These are phyloP conservation scores for Mylabris sibirica DNA, from an alignment of 2,888 invertebrate species.

Conservation along the genomic window DNA sequence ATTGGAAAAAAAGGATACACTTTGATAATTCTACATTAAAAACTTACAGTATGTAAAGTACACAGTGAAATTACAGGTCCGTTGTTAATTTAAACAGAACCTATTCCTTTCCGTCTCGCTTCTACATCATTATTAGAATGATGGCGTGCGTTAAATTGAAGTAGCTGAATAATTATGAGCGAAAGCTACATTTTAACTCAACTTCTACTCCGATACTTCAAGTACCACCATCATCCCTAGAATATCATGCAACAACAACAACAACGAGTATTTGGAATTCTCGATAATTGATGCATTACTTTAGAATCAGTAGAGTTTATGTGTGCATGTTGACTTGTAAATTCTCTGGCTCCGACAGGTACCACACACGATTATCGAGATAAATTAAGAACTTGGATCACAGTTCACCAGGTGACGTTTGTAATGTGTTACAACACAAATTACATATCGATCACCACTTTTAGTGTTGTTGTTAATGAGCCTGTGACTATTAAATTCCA, in stretches of 20 bases:
- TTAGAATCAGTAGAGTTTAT: slow-evolving; percentile 43
- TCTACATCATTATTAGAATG: slow-evolving; percentile 51
- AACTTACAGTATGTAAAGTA: slow-evolving; percentile 14
- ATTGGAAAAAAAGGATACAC: too few relatives aligned
- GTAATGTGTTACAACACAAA: not conserved
- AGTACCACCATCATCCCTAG: not conserved
- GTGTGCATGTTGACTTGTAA: not conserved
- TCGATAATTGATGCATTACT: slow-evolving; percentile 51
- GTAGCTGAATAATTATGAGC: slow-evolving; percentile 48
- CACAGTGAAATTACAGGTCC: slow-evolving; percentile 32
- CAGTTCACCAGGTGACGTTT: not conserved
- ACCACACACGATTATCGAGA: slow-evolving; percentile 23
- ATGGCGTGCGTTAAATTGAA: slow-evolving; percentile 53
- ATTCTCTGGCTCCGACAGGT: slow-evolving; percentile 43
- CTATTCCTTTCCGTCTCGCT: slow-evolving; percentile 29
- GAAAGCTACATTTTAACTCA: slow-evolving; percentile 37
- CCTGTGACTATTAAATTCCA: too few relatives aligned
- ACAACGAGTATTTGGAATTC: slow-evolving; percentile 38
- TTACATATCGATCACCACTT: not conserved
- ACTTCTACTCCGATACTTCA: slow-evolving; percentile 18
- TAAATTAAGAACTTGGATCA: slow-evolving; percentile 21
- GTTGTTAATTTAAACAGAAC: slow-evolving; percentile 28
- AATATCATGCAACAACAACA: not conserved
- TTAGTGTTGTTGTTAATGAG: not conserved
- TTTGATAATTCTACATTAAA: slow-evolving; percentile 26